Evolutionary conservation across 2,113 vertebrate species (phyloP), one percentile per base, ranked within the genome.

Genomic region (Heterotis niloticus): DNA sequence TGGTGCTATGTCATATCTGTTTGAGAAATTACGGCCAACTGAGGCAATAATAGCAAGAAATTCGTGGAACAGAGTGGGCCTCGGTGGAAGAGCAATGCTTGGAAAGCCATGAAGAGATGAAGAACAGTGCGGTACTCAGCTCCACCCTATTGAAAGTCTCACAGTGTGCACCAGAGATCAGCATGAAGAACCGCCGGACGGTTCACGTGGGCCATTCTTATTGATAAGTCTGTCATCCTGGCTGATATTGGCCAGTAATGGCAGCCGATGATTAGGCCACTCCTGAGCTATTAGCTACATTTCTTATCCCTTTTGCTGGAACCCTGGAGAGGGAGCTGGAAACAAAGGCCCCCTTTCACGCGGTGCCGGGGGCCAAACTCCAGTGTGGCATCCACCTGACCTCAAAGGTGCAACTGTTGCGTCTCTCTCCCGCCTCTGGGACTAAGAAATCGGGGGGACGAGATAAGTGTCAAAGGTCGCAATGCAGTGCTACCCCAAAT

Each of bases 221-320:
- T 94, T 95, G 94, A 96, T 95, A 94, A 94, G 94, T 95, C 94
- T 96, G 94, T 96, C 95, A 96, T 95, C 94, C 92, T 93, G 73
- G 87, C 89, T 92, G 91, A 95, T 96, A 96, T 96, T 96, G 94
- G 91, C 90, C 92, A 89, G 92, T 95, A 95, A 95, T 94, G 93
- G 93, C 93, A 93, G 90, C 91, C 81, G 92, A 93, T 95, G 94
- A 95, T 96, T 95, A 95, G 92, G 89, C 92, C 93, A 91, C 93
- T 95, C 93, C 91, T 89, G 88, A 91, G 92, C 94, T 94, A 95
- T 96, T 96, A 96, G 93, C 91, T 92, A 92, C 94, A 94, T 95
- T 94, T 95, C 93, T 95, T 93, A 94, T 95, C 92, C 93, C 90
- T 92, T 91, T 84, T 90, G 88, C 90, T 90, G 91, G 88, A 90